A percentile compares a stretch with the other conserved stretches of the same genome.
Evolutionary conservation across 2,797 vertebrate genomes (phyloP).

Genomic region (Clarias platycephalus): DNA sequence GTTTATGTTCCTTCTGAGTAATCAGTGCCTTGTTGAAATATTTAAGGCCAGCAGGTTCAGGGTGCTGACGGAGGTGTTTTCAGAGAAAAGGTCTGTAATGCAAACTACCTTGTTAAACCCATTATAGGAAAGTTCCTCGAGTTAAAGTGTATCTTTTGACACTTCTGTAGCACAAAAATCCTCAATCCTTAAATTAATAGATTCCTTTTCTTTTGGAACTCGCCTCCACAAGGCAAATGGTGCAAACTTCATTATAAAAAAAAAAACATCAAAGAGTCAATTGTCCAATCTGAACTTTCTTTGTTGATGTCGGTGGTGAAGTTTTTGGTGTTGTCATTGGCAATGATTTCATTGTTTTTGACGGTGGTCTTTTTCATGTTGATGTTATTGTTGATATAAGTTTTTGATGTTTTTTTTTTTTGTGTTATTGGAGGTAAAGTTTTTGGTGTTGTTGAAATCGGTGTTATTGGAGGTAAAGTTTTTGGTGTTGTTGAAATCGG

Average conservation of each 20-base stretch:
- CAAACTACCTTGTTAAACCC: not conserved
- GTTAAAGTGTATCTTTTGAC: not conserved
- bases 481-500: not conserved
- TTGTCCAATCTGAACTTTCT: not conserved
- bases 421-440: not conserved
- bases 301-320: not conserved
- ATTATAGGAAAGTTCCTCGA: not conserved
- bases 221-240: not conserved
- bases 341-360: not conserved
- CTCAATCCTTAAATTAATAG: not conserved
- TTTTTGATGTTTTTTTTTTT: not conserved
- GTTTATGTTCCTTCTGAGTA: conserved; percentile 32
- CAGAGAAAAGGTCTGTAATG: not conserved
- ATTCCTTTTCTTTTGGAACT: not conserved
- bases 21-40: conserved; percentile 33
- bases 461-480: not conserved
- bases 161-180: not conserved
- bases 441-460: not conserved
- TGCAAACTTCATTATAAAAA: not conserved
- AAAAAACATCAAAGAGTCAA: not conserved
- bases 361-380: not conserved
- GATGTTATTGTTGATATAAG: not conserved
- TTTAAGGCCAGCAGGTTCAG: not conserved
- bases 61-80: not conserved
- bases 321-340: not conserved